Evolutionary conservation across 2,797 vertebrate species (phyloP).

Genomic region (Phyllotis vaccarum): DNA sequence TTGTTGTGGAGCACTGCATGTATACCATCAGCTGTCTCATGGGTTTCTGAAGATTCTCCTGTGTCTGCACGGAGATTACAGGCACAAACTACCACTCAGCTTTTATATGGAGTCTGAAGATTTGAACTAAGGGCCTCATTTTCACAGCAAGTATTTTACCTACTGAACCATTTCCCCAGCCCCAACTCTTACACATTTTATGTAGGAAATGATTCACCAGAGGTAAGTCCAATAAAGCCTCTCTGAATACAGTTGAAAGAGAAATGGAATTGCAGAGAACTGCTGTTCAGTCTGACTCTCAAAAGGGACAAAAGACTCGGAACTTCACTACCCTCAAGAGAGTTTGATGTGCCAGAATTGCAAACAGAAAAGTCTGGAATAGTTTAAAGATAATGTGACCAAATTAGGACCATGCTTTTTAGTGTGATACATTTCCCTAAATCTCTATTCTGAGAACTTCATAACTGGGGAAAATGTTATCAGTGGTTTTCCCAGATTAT

Average conservation of each 20-base stretch:
- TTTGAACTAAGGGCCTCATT: not conserved
- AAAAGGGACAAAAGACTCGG: not conserved
- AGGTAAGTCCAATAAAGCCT: not conserved
- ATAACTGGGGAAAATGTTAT: slow-evolving; percentile 47
- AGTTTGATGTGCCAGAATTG: slow-evolving; percentile 12
- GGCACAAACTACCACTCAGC: not conserved
- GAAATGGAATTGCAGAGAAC: not conserved
- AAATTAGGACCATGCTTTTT: not conserved
- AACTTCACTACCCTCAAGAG: not conserved
- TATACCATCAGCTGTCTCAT: not conserved
- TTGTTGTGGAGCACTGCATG: not conserved
- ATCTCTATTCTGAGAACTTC: no score
- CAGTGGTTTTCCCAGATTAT: not conserved
- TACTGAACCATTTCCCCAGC: not conserved
- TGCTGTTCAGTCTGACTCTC: not conserved
- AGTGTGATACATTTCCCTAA: slow-evolving; percentile 4
- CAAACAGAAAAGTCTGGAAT: not conserved
- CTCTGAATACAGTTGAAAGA: slow-evolving; percentile 39
- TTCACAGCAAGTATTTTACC: not conserved
- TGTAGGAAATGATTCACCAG: not conserved
- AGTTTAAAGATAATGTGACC: not conserved
- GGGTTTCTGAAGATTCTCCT: not conserved
- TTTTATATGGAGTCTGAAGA: not conserved
- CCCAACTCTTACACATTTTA: slow-evolving; percentile 12
- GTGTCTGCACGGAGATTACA: not conserved